phyloP scores from a whole-genome alignment of 35 echinoderm and acorn worm genomes.

The Lytechinus variegatus region DNA sequence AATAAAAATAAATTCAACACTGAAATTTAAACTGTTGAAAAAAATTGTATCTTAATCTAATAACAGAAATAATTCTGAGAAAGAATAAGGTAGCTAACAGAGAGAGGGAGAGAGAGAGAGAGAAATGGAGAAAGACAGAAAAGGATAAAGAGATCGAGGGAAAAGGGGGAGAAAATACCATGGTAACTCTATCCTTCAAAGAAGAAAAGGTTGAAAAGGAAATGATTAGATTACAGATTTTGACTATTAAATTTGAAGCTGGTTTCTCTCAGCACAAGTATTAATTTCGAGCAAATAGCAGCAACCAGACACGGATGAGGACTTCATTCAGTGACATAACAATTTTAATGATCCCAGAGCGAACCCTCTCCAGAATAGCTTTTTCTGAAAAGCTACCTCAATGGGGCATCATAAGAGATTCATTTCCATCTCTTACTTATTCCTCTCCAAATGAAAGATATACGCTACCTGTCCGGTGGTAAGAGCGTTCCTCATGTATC shows the following conservation, averaged over 20 bases:
- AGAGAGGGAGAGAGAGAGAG: not conserved
- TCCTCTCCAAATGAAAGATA: not conserved
- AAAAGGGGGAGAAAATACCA: not conserved
- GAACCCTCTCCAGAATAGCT: not conserved
- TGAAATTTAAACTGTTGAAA: not conserved
- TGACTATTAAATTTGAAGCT: not conserved
- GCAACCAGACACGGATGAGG: not conserved
- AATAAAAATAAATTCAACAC: not conserved
- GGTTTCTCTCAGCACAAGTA: not conserved
- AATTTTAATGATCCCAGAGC: not conserved
- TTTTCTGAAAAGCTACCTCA: not conserved
- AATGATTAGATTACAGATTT: slow-evolving; percentile 6
- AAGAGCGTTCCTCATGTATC: not conserved
- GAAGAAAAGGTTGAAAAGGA: not conserved
- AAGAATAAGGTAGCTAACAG: not conserved
- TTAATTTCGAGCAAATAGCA: not conserved
- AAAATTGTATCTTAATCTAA: not conserved
- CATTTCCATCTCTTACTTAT: not conserved
- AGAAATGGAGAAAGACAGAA: not conserved
- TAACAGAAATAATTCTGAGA: not conserved
- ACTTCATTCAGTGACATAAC: not conserved
- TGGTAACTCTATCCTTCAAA: not conserved
- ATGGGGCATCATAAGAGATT: not conserved
- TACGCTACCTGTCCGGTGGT: not conserved
- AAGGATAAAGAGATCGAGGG: not conserved